A percentile compares a stretch with the other conserved stretches of the same genome.
Conservation (phyloP, 2,888 invertebrate genomes). For the Leptodirus hochenwartii region DNA sequence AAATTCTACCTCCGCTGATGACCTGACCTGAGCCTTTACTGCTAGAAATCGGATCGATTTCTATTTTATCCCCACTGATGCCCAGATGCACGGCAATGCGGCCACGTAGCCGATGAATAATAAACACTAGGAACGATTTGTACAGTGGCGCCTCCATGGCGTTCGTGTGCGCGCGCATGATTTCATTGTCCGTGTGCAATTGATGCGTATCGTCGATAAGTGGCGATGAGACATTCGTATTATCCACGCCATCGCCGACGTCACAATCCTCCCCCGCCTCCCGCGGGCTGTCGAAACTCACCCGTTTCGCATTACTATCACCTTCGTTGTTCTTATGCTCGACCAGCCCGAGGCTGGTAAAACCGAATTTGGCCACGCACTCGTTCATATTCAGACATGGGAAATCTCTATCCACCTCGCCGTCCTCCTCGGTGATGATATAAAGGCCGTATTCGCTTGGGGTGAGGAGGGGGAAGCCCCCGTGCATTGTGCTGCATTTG, state of each 20-base stretch:
- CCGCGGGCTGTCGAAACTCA: conserved; percentile 21
- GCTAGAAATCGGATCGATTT: conserved; percentile 67
- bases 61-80: conserved; percentile 78
- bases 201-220: conserved; percentile 22
- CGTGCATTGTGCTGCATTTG: conserved; percentile 53
- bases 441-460: conserved; percentile 67
- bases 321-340: conserved; percentile 45
- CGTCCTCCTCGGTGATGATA: conserved; percentile 93
- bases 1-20: too few species aligned
- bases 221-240: conserved; percentile 13
- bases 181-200: conserved; percentile 33
- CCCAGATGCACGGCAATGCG: conserved; percentile 74
- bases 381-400: conserved; percentile 78
- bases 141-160: conserved; percentile 77
- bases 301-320: conserved; percentile 27
- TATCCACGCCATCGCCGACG: too few species aligned
- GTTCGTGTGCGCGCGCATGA: conserved; percentile 54
- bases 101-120: conserved; percentile 62
- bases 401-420: conserved; percentile 86
- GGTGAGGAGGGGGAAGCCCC: conserved; percentile 41
- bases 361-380: conserved; percentile 83
- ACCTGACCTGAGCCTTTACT: too few species aligned
- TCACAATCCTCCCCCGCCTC: too few species aligned
- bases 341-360: conserved; percentile 73
- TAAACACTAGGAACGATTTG: conserved; percentile 59